Conservation (phyloP, 2,888 invertebrate genomes). For the Drosophila algonquin region DNA sequence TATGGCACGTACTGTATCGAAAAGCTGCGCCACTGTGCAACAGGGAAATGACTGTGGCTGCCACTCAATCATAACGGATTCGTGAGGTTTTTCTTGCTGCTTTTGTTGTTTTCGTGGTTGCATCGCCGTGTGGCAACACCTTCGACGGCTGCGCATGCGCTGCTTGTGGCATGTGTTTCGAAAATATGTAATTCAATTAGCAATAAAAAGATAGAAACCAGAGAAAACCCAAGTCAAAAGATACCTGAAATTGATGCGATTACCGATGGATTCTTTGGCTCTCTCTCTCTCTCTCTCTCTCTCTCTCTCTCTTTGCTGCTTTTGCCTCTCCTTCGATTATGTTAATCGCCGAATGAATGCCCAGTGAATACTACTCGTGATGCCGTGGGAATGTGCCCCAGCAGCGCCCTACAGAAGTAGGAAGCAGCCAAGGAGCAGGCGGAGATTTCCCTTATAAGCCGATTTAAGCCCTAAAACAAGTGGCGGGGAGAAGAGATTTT, state of each 20-base stretch:
- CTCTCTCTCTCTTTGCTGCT: background rate
- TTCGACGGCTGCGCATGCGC: slow-evolving; percentile 39
- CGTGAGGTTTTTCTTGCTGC: background rate
- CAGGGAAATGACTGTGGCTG: slow-evolving; percentile 45
- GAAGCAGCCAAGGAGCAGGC: background rate
- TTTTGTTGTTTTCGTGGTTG: slow-evolving; percentile 11
- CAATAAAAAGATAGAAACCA: slow-evolving; percentile 2
- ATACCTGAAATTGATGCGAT: slow-evolving; percentile 25
- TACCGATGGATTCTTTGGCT: slow-evolving; percentile 15
- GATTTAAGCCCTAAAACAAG: slow-evolving; percentile 36
- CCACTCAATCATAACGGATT: slow-evolving; percentile 41
- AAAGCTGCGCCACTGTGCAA: slow-evolving; percentile 5
- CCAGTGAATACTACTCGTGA: background rate
- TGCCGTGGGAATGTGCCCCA: slow-evolving; percentile 41
- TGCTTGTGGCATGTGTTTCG: slow-evolving; percentile 45
- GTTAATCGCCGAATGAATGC: slow-evolving; percentile 35
- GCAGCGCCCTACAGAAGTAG: slow-evolving; percentile 3
- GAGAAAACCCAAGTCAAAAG: slow-evolving; percentile 1
- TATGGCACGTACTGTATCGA: slow-evolving; percentile 3
- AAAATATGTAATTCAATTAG: slow-evolving; percentile 50
- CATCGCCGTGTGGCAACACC: slow-evolving; percentile 45
- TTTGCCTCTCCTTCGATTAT: slow-evolving; percentile 36
- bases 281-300: slow-evolving; percentile 11
- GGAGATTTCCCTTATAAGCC: slow-evolving; percentile 37
- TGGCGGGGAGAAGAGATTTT: slow-evolving; percentile 11